Base-by-base conservation (phyloP, 2,797 vertebrate species). In the Helarctos malayanus region DNA sequence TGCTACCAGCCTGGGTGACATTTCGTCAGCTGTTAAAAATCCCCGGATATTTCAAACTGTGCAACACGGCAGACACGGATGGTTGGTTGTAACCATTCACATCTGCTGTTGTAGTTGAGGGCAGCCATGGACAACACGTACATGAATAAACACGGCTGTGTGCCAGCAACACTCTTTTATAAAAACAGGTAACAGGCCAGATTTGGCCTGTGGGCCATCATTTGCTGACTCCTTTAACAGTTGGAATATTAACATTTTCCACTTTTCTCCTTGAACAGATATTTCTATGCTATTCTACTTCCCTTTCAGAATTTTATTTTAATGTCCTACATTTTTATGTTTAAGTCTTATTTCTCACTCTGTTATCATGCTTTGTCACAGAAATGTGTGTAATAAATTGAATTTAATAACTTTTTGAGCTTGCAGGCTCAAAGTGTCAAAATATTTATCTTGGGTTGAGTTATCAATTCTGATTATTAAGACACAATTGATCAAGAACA, bases 351-450 rank as follows among this genome's bases (percentile, higher is more conserved):
- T 85, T 27, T 52, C 45, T 76, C 59, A 91, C 54, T 15, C 6
- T 78, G 29, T 52, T 75, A 8, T 52, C 57, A 49, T 87, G 54
- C 85, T 91, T 82, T 88, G 78, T 61, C 59, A 82, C 12, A 96
- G 57, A 65, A 75, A 69, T 35, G 76, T 45, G 18, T 63, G 41
- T 61, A 59, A 81, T 82, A 82, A 82, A 59, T 54, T 69, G 35
- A 82, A 87, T n/a, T 91, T 87, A 86, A 79, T 71, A 29, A 23
- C 27, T 49, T 79, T 68, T 65, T 75, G 47, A 75, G 73, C 21
- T 35, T 41, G 5, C 23, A 56, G 57, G 47, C 65, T 80, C 56
- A 45, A 93, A 63, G 54, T 93, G 49, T 90, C 47, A 90, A 79
- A 85, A 63, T 93, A 85, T 25, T 61, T 78, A 78, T 93, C 54